A percentile compares a stretch with the other conserved stretches of the same genome.
Evolutionary conservation across 2,888 invertebrate species (phyloP).

Genomic region (Microctonus aethiopoides): DNA sequence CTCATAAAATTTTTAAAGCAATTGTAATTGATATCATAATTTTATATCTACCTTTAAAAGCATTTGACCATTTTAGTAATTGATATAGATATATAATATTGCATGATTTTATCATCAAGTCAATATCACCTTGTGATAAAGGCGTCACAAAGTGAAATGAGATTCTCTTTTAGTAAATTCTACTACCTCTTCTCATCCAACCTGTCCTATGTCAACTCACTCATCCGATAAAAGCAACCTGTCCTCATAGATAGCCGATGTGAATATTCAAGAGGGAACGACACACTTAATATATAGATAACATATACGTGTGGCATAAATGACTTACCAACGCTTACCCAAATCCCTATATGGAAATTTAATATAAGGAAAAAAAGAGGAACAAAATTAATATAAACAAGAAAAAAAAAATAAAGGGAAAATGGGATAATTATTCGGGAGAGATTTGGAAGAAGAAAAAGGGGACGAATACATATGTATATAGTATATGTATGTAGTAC

Average conservation of each 20-base stretch:
- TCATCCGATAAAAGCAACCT: not conserved
- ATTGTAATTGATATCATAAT: not conserved
- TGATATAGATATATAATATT: not conserved
- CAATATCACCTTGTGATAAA: not conserved
- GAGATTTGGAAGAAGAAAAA: slow-evolving; percentile 9
- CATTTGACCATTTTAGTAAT: not conserved
- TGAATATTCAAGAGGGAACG: not conserved
- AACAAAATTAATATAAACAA: not conserved
- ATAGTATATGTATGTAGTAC: not conserved
- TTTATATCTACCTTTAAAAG: not conserved
- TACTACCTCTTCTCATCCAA: not conserved
- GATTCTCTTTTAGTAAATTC: not conserved
- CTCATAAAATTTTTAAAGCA: too few species aligned
- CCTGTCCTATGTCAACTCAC: not conserved
- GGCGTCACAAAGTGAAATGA: not conserved
- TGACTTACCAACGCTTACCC: too few species aligned
- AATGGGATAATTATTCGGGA: not conserved
- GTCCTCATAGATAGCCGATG: not conserved
- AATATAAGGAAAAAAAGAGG: not conserved
- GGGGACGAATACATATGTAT: not conserved
- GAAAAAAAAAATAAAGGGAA: not conserved
- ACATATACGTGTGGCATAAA: too few species aligned
- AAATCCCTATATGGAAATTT: not conserved
- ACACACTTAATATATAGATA: not conserved
- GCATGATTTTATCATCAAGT: not conserved